A percentile compares a stretch with the other conserved stretches of the same genome.
phyloP scores from a whole-genome alignment of 2,113 vertebrate genomes.

The Prunella fulvescens region DNA sequence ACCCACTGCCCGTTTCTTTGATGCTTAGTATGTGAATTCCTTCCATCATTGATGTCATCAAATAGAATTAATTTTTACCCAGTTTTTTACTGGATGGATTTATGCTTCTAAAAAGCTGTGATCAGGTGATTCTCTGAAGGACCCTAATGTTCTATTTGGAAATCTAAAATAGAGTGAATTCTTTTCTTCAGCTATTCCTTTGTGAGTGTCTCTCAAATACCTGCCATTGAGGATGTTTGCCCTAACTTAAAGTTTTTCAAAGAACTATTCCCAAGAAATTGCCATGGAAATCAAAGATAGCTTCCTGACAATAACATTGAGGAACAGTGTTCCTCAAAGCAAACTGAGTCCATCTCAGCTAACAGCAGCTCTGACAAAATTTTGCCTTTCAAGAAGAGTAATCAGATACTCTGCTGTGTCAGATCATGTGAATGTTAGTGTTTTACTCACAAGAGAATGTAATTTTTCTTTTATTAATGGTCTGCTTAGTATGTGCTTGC shows the following conservation, averaged over 20 bases:
- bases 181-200: not conserved
- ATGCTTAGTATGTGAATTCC: not conserved
- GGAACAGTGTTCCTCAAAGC: not conserved
- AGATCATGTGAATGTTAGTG: not conserved
- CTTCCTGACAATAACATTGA: not conserved
- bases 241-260: not conserved
- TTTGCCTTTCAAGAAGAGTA: not conserved
- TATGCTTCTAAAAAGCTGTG: not conserved
- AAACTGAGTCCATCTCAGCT: not conserved
- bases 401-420: not conserved
- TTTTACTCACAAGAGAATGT: not conserved
- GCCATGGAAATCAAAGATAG: not conserved
- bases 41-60: not conserved
- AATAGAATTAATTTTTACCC: not conserved
- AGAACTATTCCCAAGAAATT: not conserved
- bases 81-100: not conserved
- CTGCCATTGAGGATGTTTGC: not conserved
- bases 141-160: not conserved
- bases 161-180: not conserved
- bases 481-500: not conserved
- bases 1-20: not conserved
- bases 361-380: not conserved
- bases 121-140: not conserved
- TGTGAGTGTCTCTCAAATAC: not conserved
- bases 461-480: not conserved